Conservation (phyloP, 2,797 vertebrate species). For the Notamacropus eugenii region DNA sequence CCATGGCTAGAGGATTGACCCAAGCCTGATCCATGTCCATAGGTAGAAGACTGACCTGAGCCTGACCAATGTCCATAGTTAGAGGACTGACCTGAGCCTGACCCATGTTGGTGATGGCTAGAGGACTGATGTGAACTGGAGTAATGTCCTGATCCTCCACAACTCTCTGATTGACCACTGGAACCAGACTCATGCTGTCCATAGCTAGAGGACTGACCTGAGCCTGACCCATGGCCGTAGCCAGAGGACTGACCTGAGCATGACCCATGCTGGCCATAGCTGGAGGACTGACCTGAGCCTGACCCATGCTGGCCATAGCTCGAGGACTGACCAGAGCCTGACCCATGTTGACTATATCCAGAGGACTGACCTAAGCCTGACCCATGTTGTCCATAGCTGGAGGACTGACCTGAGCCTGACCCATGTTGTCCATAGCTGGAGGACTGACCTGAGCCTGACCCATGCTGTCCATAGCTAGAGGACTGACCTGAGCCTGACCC, state of each 20-base stretch:
- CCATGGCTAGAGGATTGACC: background rate
- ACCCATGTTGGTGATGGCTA: background rate
- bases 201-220: background rate
- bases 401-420: too few relatives aligned
- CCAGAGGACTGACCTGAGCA: too few relatives aligned
- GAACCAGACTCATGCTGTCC: background rate
- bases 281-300: too few relatives aligned
- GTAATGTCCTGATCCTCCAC: conserved; percentile 11
- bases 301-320: too few relatives aligned
- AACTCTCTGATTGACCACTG: conserved; percentile 18
- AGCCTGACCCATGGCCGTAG: background rate
- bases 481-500: background rate
- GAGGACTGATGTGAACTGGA: background rate
- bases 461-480: too few relatives aligned
- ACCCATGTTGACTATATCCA: background rate
- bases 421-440: too few relatives aligned
- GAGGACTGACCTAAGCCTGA: background rate
- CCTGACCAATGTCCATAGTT: background rate
- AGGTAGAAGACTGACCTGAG: conserved; percentile 21
- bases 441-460: too few relatives aligned
- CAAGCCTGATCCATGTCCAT: background rate
- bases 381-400: too few relatives aligned
- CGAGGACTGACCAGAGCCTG: background rate
- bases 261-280: too few relatives aligned
- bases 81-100: background rate